Evolutionary conservation across 2,888 invertebrate species (phyloP), one percentile per base, ranked within the genome.

Genomic region (Helicoverpa assulta): DNA sequence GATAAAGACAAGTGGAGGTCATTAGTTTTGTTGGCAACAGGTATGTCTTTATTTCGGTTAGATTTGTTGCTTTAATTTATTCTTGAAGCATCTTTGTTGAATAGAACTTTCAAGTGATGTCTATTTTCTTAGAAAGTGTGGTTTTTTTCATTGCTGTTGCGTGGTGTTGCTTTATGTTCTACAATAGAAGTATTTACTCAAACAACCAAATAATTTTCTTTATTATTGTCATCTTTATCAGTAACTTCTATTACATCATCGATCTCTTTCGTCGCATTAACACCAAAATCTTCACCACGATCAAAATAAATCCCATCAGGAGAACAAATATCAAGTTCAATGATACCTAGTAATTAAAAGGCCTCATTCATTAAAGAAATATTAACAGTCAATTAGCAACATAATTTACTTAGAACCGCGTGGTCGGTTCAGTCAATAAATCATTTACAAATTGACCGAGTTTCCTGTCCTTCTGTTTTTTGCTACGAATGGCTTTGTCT

Each of bases 361-460:
- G 59, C 51, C 64, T 65, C 66, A 59, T 64, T 73, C 71, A 75
- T 84, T 81, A 80, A 82, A 82, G 74, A 70, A 54, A 66, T 76
- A 84, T 83, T 84, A 82, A 75, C 81, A 76, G 68, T 72, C 85
- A 84, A 83, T 83, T 83, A 84, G 75, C 63, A 52, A 73, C 67
- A 74, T 81, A 83, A 83, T 83, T 84, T 82, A 84, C 78, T 84
- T 78, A 82, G 69, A 75, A 72, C 72, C 37, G 65, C 60, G 62
- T 71, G 72, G 71, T 59, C 64, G 78, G 61, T 70, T 62, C 57
- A 60, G 72, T 64, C 76, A 64, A 84, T 83, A 82, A 83, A 83
- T 83, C 83, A 83, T 83, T 71, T 76, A 73, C 78, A 81, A 83
- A 83, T 80, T 73, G 78, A 76, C 74, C 60, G 74, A 63, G 74